These are phyloP conservation scores for Sceloporus tristichus DNA, from an alignment of 2,113 vertebrate genomes.

Conservation along the genomic window DNA sequence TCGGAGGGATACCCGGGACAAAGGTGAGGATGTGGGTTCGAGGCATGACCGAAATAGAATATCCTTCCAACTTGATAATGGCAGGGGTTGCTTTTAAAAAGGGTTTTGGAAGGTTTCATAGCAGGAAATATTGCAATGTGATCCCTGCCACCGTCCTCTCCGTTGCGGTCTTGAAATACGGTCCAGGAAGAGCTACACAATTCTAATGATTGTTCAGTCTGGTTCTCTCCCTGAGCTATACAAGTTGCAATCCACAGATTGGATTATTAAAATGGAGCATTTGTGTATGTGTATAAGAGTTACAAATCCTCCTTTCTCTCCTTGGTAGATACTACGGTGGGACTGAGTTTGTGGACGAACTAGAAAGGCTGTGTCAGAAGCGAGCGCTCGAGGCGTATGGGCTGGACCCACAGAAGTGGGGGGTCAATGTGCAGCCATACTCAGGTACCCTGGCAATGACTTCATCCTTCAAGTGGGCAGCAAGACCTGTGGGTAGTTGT, in stretches of 20 bases:
- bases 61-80: no score
- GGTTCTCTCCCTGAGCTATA: no score
- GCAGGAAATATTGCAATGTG: no score
- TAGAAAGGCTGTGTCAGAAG: slow-evolving; percentile 95
- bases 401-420: slow-evolving; percentile 91
- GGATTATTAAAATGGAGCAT: no score
- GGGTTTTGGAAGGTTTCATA: no score
- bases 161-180: no score
- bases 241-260: no score
- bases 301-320: neutral
- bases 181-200: no score
- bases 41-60: neutral
- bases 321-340: slow-evolving; percentile 90
- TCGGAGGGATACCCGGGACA: slow-evolving; percentile 97
- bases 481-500: neutral
- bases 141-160: no score
- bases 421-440: slow-evolving; percentile 96
- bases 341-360: slow-evolving; percentile 91
- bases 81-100: no score
- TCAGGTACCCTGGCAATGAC: slow-evolving; percentile 81
- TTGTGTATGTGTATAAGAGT: no score
- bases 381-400: slow-evolving; percentile 87
- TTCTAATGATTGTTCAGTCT: no score
- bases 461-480: neutral
- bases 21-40: slow-evolving; percentile 77